phyloP scores from a whole-genome alignment of 2,797 vertebrate species.

The Mastacembelus armatus region DNA sequence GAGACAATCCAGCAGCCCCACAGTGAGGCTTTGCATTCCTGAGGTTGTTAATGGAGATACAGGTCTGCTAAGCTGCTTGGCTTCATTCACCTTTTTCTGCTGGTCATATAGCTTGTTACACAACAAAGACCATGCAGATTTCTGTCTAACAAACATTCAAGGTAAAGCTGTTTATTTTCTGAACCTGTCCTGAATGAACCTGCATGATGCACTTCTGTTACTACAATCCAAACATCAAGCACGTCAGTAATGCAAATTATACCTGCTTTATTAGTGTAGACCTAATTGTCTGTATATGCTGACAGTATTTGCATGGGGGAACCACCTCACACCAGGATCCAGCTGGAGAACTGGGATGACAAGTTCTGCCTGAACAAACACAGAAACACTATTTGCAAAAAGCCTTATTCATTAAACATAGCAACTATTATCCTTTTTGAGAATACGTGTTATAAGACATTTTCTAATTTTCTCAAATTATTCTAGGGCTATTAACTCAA shows the following conservation, averaged over 20 bases:
- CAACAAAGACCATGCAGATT: neutral
- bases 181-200: too few relatives aligned
- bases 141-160: neutral
- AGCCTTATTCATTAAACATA: neutral
- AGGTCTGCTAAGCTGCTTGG: constrained; percentile 38
- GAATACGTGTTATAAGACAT: neutral
- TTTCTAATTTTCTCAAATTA: neutral
- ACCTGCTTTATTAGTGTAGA: neutral
- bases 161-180: constrained; percentile 1
- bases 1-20: constrained; percentile 24
- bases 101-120: constrained; percentile 1
- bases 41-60: constrained; percentile 42
- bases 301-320: constrained; percentile 37
- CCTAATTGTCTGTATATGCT: neutral
- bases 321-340: constrained; percentile 9
- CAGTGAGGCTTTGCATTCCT: constrained; percentile 73
- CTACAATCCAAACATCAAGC: neutral
- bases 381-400: neutral
- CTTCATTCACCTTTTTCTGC: constrained; percentile 39
- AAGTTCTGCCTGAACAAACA: constrained; percentile 20
- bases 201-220: neutral
- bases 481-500: neutral
- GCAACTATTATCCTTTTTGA: neutral
- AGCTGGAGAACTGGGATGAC: constrained; percentile 3
- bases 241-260: constrained; percentile 10